Evolutionary conservation across 2,888 invertebrate species (phyloP), one percentile per base, ranked within the genome.

Genomic region (Pterobdella sp.): DNA sequence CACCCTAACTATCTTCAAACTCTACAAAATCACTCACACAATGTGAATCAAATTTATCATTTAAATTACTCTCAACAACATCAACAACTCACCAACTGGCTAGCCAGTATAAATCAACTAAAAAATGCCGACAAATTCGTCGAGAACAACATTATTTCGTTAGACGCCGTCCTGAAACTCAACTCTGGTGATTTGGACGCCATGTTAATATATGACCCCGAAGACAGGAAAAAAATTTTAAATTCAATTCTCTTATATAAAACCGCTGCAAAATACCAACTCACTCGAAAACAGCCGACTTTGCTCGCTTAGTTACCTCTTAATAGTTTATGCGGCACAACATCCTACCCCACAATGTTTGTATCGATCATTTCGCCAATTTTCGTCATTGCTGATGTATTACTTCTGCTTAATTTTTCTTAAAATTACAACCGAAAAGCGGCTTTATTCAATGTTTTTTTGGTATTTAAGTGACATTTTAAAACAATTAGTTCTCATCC

Each of bases 141-240:
- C 80, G 88, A 91, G 77, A 92, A 93, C 69, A 94, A 93, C 77
- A 89, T 94, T 79, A 88, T 87, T 76, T 89, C 88, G 73, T 81
- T 84, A 80, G 82, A 82, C 69, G 80, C 81, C 76, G 93, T 94
- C 76, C 90, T 94, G 72, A 90, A 93, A 82, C 88, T 96, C 78
- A 94, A 92, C 67, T 92, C 93, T 75, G 92, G 93, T 84, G 94
- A 96, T 84, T 86, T 96, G 78, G 92, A 92, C 49, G 90, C 91
- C 77, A 88, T 96, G 80, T 94, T 95, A 68, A 92, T 96, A 79
- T 93, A 93, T 68, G 88, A 96, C 76, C 94, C 94, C 29, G 95
- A 95, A 70, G 95, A 96, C 85, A 95, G 95, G 85, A 94, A 95
- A 86, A 96, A 96, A 86, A 94, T 96, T 77, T 92, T 93, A 90